phyloP scores from a whole-genome alignment of 2,888 invertebrate genomes.

The Aspidiotus rigidus region DNA sequence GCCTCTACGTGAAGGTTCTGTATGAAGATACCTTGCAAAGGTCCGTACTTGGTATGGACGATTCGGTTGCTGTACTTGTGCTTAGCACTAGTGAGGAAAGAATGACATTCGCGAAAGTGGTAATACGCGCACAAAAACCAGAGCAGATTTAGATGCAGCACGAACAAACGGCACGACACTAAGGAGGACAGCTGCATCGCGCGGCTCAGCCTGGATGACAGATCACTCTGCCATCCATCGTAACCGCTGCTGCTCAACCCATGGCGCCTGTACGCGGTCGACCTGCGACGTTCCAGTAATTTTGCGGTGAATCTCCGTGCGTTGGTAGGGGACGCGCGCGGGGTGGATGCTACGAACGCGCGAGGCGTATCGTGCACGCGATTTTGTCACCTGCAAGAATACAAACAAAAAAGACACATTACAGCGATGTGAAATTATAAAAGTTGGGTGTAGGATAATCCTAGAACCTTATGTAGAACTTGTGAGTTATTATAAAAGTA shows the following conservation, averaged over 20 bases:
- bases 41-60: conserved; percentile 82
- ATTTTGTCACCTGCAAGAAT: too few species aligned
- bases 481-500: too few species aligned
- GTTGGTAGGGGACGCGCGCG: too few species aligned
- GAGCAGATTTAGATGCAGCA: conserved; percentile 12
- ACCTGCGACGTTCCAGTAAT: neutral
- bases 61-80: conserved; percentile 74
- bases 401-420: too few species aligned
- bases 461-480: too few species aligned
- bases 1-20: conserved; percentile 78
- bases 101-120: conserved; percentile 18
- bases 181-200: conserved; percentile 14
- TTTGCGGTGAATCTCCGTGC: too few species aligned
- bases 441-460: too few species aligned
- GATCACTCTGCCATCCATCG: conserved; percentile 29
- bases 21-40: conserved; percentile 72
- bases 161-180: conserved; percentile 10
- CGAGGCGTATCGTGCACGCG: too few species aligned
- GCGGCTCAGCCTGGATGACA: conserved; percentile 25
- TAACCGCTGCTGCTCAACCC: conserved; percentile 18
- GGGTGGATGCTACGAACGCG: too few species aligned
- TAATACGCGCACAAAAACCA: conserved; percentile 7
- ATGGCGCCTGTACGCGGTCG: conserved; percentile 3
- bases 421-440: too few species aligned
- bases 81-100: conserved; percentile 8